These are phyloP conservation scores for Solea senegalensis DNA, from an alignment of 2,113 vertebrate species.

Conservation along the genomic window DNA sequence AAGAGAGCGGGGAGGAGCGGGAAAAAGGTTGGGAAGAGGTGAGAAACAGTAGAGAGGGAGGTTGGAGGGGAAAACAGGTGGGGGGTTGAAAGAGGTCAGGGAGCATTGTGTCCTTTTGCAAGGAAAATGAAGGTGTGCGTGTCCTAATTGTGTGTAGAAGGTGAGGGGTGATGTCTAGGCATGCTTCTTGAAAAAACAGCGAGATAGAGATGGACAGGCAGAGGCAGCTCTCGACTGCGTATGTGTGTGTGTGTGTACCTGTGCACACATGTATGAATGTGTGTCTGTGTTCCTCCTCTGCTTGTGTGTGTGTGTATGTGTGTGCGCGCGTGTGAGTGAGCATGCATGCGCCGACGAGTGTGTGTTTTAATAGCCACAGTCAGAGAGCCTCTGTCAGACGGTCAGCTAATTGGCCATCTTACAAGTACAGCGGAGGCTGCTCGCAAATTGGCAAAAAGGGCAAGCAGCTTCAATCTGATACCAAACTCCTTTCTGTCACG, in stretches of 20 bases:
- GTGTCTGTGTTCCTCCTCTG: conserved; percentile 14
- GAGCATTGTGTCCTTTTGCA: conserved; percentile 49
- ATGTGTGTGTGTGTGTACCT: conserved; percentile 18
- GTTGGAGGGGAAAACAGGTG: conserved; percentile 42
- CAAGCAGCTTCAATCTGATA: conserved; percentile 82
- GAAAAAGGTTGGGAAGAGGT: conserved; percentile 21
- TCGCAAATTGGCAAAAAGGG: conserved; percentile 83
- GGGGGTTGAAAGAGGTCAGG: conserved; percentile 61
- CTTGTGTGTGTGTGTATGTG: conserved; percentile 14
- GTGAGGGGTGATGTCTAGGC: conserved; percentile 70
- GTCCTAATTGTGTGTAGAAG: conserved; percentile 67
- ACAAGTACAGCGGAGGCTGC: conserved; percentile 82
- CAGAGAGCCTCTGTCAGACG: conserved; percentile 82
- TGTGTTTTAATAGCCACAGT: conserved; percentile 82
- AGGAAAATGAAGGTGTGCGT: conserved; percentile 55
- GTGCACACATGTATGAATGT: conserved; percentile 22
- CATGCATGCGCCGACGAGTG: conserved; percentile 38
- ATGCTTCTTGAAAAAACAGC: conserved; percentile 56
- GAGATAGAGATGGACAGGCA: conserved; percentile 68
- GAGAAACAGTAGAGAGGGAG: conserved; percentile 9
- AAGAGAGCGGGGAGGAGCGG: conserved; percentile 12
- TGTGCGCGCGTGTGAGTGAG: conserved; percentile 16
- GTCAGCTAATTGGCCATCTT: conserved; percentile 85
- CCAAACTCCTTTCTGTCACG: conserved; percentile 82
- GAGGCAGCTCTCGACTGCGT: conserved; percentile 35